phyloP scores from a whole-genome alignment of 2,797 vertebrate species.

The Scolopax bukidnonensis region DNA sequence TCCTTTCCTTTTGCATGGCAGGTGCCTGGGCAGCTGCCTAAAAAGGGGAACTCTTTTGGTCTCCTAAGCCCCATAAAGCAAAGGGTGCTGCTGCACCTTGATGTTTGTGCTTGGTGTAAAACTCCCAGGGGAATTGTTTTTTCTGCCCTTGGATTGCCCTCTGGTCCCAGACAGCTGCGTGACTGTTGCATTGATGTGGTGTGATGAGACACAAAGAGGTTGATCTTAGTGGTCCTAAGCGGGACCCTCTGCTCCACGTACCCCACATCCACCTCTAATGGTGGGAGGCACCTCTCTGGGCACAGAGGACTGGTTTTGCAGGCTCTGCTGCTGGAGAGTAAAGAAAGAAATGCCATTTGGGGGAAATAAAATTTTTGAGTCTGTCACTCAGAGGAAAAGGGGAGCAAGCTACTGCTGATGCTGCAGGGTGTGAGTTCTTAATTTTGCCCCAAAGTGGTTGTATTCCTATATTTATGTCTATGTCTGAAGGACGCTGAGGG shows the following conservation, averaged over 20 bases:
- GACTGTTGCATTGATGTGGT: neutral
- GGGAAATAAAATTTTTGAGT: neutral
- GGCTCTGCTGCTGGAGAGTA: neutral
- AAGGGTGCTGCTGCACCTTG: neutral
- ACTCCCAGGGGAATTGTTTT: neutral
- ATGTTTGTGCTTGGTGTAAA: neutral
- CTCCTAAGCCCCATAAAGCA: neutral
- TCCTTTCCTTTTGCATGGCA: neutral
- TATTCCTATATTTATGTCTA: neutral
- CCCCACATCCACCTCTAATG: accelerated
- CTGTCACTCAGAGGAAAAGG: neutral
- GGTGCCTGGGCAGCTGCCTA: neutral
- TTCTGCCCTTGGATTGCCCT: neutral
- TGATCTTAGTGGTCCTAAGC: neutral
- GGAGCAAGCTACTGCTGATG: neutral
- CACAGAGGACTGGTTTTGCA: neutral
- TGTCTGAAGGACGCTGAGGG: neutral
- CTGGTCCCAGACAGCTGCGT: accelerated
- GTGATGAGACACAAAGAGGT: accelerated
- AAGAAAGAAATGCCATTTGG: neutral
- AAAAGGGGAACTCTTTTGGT: neutral
- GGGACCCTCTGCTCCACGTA: neutral
- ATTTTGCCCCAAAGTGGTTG: neutral
- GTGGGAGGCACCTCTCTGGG: neutral
- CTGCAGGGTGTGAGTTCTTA: neutral